These are phyloP conservation scores for Zygogramma bicolorata DNA, from an alignment of 2,888 invertebrate species.

Conservation along the genomic window DNA sequence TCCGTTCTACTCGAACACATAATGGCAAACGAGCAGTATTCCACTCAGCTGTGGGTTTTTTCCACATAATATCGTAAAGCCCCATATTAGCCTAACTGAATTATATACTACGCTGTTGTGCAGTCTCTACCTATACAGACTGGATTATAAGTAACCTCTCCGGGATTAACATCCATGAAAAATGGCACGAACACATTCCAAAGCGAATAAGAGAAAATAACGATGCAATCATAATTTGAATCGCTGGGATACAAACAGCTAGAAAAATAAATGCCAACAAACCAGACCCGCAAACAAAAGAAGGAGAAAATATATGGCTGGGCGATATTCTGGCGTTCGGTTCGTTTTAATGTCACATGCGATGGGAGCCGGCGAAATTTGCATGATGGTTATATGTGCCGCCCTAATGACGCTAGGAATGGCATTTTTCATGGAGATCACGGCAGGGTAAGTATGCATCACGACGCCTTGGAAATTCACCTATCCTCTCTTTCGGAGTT, in stretches of 20 bases:
- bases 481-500: neutral
- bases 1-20: neutral
- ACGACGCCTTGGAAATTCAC: slow-evolving; percentile 1
- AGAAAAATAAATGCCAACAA: slow-evolving; percentile 3
- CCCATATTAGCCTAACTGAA: slow-evolving; percentile 5
- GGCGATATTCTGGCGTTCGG: neutral
- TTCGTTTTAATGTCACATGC: slow-evolving; percentile 3
- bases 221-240: slow-evolving; percentile 12
- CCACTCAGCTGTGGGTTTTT: neutral
- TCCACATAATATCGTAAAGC: neutral
- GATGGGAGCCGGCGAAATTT: neutral
- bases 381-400: neutral
- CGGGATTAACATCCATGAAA: slow-evolving; percentile 13
- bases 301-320: neutral
- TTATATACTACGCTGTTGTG: slow-evolving; percentile 2
- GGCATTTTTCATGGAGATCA: slow-evolving; percentile 12
- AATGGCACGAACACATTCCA: slow-evolving; percentile 9
- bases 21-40: neutral
- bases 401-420: slow-evolving; percentile 4
- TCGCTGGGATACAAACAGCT: neutral
- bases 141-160: slow-evolving; percentile 1
- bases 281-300: neutral
- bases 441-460: neutral
- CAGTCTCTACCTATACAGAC: slow-evolving; percentile 1
- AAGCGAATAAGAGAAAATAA: slow-evolving; percentile 9